phyloP scores from a whole-genome alignment of 2,113 vertebrate genomes.

The Notiomystis cincta region DNA sequence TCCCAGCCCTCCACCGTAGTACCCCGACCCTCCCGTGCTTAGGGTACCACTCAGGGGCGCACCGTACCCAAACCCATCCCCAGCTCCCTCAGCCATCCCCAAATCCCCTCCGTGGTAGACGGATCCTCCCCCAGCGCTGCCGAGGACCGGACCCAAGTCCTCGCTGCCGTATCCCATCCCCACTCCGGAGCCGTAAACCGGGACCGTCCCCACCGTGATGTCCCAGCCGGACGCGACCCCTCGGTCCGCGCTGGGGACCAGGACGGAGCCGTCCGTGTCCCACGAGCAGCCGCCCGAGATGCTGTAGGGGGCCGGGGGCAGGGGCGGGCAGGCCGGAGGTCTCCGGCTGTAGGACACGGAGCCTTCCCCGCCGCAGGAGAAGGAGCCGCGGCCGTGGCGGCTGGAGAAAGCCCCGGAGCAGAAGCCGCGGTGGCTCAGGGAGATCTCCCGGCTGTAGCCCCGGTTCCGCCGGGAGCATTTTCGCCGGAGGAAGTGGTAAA shows the following conservation, averaged over 20 bases:
- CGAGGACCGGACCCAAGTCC: fast-evolving
- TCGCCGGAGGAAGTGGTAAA: neutral
- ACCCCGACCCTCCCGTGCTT: fast-evolving
- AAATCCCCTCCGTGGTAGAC: fast-evolving
- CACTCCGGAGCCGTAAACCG: fast-evolving
- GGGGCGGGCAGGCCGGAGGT: neutral
- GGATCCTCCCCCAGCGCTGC: neutral
- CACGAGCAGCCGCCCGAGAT: neutral
- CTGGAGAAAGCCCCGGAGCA: fast-evolving
- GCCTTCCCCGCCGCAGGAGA: neutral
- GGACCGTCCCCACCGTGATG: fast-evolving
- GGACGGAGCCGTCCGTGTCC: fast-evolving
- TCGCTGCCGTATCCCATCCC: neutral
- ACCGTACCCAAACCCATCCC: fast-evolving
- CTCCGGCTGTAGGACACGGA: neutral
- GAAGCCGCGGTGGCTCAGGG: neutral
- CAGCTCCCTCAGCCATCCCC: fast-evolving
- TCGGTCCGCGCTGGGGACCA: fast-evolving
- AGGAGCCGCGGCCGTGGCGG: neutral
- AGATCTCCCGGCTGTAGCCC: conserved; percentile 3
- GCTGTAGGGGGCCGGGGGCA: neutral
- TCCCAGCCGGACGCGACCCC: neutral
- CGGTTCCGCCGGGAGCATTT: neutral
- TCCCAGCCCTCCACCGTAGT: fast-evolving
- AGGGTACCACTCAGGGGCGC: fast-evolving